A percentile compares a stretch with the other conserved stretches of the same genome.
Conservation (phyloP, 2,113 vertebrate species). For the Cranoglanis bouderius region DNA sequence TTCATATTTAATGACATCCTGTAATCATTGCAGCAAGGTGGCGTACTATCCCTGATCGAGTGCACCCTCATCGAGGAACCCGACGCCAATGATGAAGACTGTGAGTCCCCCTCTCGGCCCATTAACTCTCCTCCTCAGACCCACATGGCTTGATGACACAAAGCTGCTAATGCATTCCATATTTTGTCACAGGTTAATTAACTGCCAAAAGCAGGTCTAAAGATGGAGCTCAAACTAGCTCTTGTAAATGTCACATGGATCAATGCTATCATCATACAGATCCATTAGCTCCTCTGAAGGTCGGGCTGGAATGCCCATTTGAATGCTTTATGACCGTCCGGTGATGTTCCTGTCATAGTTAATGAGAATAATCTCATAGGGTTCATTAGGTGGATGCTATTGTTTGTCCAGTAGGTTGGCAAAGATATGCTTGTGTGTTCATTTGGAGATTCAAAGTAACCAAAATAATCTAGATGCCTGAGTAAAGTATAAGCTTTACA, state of each 20-base stretch:
- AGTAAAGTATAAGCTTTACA: neutral
- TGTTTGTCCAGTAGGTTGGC: neutral
- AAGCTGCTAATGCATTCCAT: conserved; percentile 25
- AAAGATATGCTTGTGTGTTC: conserved; percentile 11
- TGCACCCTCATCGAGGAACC: conserved; percentile 95
- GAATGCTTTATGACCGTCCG: conserved; percentile 25
- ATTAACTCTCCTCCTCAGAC: conserved; percentile 9
- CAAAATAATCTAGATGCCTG: neutral
- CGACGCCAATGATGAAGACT: conserved; percentile 87
- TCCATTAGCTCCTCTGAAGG: conserved; percentile 44
- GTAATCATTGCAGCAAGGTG: conserved; percentile 85
- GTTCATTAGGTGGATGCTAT: conserved; percentile 34
- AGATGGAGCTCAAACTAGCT: conserved; percentile 49
- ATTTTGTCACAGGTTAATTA: conserved; percentile 68
- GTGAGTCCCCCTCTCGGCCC: conserved; percentile 75
- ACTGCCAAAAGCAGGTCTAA: conserved; percentile 58
- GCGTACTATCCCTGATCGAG: conserved; percentile 92
- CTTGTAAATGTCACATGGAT: conserved; percentile 66
- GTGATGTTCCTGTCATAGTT: conserved; percentile 21
- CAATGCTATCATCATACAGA: conserved; percentile 62
- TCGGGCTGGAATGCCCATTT: conserved; percentile 25
- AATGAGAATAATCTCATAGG: conserved; percentile 19
- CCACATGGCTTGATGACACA: conserved; percentile 30
- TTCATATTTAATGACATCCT: conserved; percentile 21
- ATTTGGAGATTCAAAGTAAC: neutral